A percentile compares a stretch with the other conserved stretches of the same genome.
Evolutionary conservation across 2,888 invertebrate species (phyloP).

Genomic region (Polietes domitor): DNA sequence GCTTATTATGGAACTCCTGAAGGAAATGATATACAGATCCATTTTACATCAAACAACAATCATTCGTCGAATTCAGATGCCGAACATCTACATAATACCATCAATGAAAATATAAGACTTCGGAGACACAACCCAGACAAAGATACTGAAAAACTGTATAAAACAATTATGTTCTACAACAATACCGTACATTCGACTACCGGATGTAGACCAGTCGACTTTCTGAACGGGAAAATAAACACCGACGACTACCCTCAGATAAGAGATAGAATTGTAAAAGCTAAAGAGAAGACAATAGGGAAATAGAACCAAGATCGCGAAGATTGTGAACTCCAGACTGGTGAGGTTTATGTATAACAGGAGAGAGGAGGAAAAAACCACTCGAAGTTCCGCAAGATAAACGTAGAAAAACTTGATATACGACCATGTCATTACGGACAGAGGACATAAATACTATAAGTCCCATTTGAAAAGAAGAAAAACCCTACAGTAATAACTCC

Average conservation of each 20-base stretch:
- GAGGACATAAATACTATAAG: no score
- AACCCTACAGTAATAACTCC: not conserved
- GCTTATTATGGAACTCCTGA: slow-evolving; percentile 56
- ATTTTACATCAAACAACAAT: slow-evolving; percentile 62
- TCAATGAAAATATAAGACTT: no score
- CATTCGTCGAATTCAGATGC: not conserved
- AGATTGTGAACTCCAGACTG: not conserved
- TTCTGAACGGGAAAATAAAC: not conserved
- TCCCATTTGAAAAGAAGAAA: not conserved
- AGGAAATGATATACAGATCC: slow-evolving; percentile 55
- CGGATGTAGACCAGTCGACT: not conserved
- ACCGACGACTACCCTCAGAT: not conserved
- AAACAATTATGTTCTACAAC: no score
- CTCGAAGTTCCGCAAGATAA: not conserved
- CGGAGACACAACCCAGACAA: no score
- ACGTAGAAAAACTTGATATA: no score
- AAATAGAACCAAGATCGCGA: not conserved
- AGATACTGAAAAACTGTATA: no score
- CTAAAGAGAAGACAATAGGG: not conserved
- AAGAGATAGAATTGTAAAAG: not conserved
- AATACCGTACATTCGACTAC: not conserved
- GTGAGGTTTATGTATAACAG: not conserved
- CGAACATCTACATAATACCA: no score
- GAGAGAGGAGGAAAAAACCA: not conserved
- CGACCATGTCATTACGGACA: not conserved